These are phyloP conservation scores for Plemyria rubiginata DNA, from an alignment of 2,888 invertebrate species.

Conservation along the genomic window DNA sequence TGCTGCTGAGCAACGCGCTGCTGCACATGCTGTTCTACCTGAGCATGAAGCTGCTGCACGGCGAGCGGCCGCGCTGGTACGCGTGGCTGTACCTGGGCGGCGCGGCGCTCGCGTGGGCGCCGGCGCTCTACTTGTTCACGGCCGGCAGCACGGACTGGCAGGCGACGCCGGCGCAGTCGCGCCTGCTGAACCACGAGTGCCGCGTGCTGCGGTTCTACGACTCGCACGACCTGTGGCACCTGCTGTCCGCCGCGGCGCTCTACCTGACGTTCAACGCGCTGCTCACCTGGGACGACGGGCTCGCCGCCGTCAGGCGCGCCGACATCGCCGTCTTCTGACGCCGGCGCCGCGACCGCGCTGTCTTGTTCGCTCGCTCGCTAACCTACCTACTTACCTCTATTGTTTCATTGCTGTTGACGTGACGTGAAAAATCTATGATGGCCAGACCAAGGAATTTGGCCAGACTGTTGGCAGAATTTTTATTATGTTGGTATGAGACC, in stretches of 20 bases:
- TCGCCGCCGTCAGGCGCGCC: conserved; percentile 88
- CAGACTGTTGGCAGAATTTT: no score
- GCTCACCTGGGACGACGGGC: conserved; percentile 93
- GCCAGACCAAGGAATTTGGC: no score
- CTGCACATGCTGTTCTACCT: conserved; percentile 93
- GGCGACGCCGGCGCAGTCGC: conserved; percentile 89
- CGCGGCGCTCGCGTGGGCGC: conserved; percentile 87
- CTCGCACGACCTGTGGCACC: conserved; percentile 95
- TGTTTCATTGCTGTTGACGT: no score
- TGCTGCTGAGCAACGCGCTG: conserved; percentile 93
- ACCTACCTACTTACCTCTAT: no score
- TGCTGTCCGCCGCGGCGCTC: conserved; percentile 92
- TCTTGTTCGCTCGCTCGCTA: no score
- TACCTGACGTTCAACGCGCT: conserved; percentile 93
- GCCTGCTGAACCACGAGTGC: conserved; percentile 80
- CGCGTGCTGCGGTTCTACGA: conserved; percentile 89
- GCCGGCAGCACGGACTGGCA: conserved; percentile 65
- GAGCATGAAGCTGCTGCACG: conserved; percentile 91
- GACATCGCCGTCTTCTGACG: conserved; percentile 91
- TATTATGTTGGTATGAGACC: no score
- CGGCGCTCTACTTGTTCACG: conserved; percentile 85
- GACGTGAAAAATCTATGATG: no score
- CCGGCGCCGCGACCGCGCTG: no score
- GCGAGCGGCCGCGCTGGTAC: conserved; percentile 86
- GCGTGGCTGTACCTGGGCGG: conserved; percentile 87